Evolutionary conservation across 2,888 invertebrate species (phyloP).

Genomic region (Nomada fabriciana): DNA sequence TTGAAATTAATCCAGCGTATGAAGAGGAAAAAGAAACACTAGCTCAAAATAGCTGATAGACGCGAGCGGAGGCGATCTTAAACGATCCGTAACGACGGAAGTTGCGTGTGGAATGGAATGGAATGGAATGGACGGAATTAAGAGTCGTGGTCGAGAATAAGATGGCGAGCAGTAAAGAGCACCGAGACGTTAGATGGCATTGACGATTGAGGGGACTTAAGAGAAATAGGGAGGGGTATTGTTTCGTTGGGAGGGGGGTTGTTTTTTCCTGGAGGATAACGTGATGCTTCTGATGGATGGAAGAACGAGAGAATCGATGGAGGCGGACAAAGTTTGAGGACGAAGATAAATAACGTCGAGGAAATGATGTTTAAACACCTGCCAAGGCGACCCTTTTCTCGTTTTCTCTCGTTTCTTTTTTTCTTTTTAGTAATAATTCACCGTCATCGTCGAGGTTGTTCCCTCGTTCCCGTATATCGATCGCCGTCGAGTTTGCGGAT

Average conservation of each 20-base stretch:
- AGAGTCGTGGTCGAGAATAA: conserved; percentile 12
- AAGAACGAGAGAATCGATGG: background rate
- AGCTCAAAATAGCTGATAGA: background rate
- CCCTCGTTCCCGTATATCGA: conserved; percentile 45
- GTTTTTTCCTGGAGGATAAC: too few relatives aligned
- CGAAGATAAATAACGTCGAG: conserved; percentile 29
- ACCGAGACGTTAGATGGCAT: background rate
- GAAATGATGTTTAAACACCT: conserved; percentile 75
- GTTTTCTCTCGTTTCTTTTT: conserved; percentile 64
- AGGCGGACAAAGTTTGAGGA: conserved; percentile 32
- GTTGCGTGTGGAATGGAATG: background rate
- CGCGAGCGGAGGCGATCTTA: background rate
- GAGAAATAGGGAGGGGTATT: background rate
- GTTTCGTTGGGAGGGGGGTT: too few relatives aligned
- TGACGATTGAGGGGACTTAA: background rate
- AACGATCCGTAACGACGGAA: background rate
- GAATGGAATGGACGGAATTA: background rate
- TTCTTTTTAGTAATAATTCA: conserved; percentile 31
- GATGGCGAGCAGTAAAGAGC: background rate
- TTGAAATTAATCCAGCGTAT: conserved; percentile 8
- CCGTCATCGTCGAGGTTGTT: conserved; percentile 58
- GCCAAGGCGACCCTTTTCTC: conserved; percentile 78
- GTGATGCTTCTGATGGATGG: background rate
- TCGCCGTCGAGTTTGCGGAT: background rate
- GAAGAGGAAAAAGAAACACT: background rate